Evolutionary conservation across 2,797 vertebrate genomes (phyloP), one percentile per base, ranked within the genome.

Genomic region (Menidia menidia): DNA sequence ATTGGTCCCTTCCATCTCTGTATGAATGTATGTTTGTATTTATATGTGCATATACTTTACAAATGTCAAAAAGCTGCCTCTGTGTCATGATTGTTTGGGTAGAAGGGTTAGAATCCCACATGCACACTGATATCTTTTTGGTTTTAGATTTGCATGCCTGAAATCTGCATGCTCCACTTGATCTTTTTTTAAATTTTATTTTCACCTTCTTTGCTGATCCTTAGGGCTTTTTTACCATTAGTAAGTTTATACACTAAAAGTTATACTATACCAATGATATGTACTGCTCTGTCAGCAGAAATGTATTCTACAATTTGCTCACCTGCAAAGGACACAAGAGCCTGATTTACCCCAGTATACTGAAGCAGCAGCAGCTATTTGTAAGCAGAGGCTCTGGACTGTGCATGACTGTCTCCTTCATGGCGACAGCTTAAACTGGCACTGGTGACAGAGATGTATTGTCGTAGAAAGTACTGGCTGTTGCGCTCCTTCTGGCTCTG

Each of bases 41-140:
- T 92, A 88, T 87, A 88, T 89, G 84, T 87, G 81, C 77, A 87
- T 87, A 86, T 87, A 82, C 83, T 87, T 90, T 78, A 85, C 79
- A 89, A 80, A 87, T 86, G 77, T 80, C 71, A 73, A 53, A 64
- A 52, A 1, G 76, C 78, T 77, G 77, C 41, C 69, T 84, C 77
- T 72, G 71, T 81, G 65, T 75, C 67, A 18, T 74, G 68, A 71
- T 82, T 84, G 83, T 88, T 91, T 88, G 88, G 87, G 85, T 79
- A 85, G 51, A 77, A 68, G 35, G 31, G 68, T 51, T 74, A 56
- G 47, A 30, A 47, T 62, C 42, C 69, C 42, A 32, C 42, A 25
- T 19, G 32, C 52, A 30, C 54, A 33, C 48, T 30, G 16, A 65
- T 12, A 10, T 60, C 53, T 30, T 45, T 12, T 53, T n/a, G 42